Evolutionary conservation across 2,888 invertebrate genomes (phyloP), one percentile per base, ranked within the genome.

Genomic region (Theristus sp.): DNA sequence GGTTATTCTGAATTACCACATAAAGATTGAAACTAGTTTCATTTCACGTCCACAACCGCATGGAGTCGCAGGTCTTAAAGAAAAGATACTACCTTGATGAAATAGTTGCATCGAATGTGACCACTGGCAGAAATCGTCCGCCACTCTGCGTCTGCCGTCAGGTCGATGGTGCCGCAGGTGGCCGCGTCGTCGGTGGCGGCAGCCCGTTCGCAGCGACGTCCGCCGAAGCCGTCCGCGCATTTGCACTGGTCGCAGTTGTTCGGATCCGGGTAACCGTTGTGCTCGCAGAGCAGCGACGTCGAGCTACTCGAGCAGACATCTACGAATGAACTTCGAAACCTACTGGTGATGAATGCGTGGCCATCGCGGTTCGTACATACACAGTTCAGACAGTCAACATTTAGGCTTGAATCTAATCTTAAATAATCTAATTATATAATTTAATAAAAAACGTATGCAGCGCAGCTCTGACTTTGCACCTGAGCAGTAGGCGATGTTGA

Each of bases 401-500:
- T n/a, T n/a, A n/a, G n/a, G n/a, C n/a, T n/a, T n/a, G n/a, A n/a
- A n/a, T n/a, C n/a, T n/a, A n/a, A n/a, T n/a, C n/a, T n/a, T n/a
- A n/a, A n/a, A n/a, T n/a, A n/a, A n/a, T n/a, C n/a, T n/a, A n/a
- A n/a, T n/a, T n/a, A n/a, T n/a, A n/a, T n/a, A n/a, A n/a, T n/a
- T n/a, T n/a, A n/a, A n/a, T n/a, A n/a, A n/a, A n/a, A n/a, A n/a
- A n/a, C n/a, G n/a, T n/a, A n/a, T 57, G 22, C 22, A 29, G 38
- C 22, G 20, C 22, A 24, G 46, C 31, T 13, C 38, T 6, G 1
- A 38, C 1, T 26, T 57, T 28, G 24, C 24, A 38, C 30, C 54
- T 2, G 24, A 25, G 55, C 60, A 60, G 26, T 60, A 60, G n/a
- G 22, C n/a, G 27, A 27, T 49, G 60, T 60, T 60, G 49, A 57